Base-by-base conservation (phyloP, 2,888 invertebrate species). In the Macrosiphum euphorbiae region DNA sequence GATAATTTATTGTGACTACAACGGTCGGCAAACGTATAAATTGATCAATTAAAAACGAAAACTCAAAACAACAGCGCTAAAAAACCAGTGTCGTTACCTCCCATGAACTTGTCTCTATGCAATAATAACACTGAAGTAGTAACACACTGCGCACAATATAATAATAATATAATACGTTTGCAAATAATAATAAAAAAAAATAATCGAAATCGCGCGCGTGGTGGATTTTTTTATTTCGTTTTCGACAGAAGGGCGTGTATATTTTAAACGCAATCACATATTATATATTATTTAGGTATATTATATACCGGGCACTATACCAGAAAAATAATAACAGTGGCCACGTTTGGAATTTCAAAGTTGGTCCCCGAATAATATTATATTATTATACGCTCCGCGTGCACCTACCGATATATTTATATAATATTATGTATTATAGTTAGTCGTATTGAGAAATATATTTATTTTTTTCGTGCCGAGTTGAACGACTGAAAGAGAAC, bases 1-100 rank as follows among this genome's bases (percentile, higher is more conserved):
- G 88, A 88, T 92, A 92, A 92, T 92, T 92, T 92, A 92, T 92
- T 78, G 92, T 55, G 88, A 88, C 55, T 67, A 20, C 88, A 28
- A n/a, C 87, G 87, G 44, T 4, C 61, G 61, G 78, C 3, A 8
- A 58, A 91, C 67, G 67, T 41, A 88, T 92, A 52, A 92, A 88
- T 92, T 88, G 88, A 88, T 88, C 92, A 78, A 92, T 88, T 92
- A 92, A 88, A 92, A 86, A 85, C 41, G 55, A 52, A 91, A 84
- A 55, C 41, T 78, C n/a, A 20, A 90, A 90, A 58, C 44, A 91
- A 61, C 58, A 86, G 91, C 8, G 86, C 58, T 86, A 92, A 92
- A 78, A 58, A 92, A 92, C 58, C 86, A 47, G 91, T 92, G 91
- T 92, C 24, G 91, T 91, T 91, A 85, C 55, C 91, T 85, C 84